Percentiles rank a stretch among this genome's conserved stretches.
Conservation (phyloP, 2,797 vertebrate genomes). For the Sebastes hubbsi region DNA sequence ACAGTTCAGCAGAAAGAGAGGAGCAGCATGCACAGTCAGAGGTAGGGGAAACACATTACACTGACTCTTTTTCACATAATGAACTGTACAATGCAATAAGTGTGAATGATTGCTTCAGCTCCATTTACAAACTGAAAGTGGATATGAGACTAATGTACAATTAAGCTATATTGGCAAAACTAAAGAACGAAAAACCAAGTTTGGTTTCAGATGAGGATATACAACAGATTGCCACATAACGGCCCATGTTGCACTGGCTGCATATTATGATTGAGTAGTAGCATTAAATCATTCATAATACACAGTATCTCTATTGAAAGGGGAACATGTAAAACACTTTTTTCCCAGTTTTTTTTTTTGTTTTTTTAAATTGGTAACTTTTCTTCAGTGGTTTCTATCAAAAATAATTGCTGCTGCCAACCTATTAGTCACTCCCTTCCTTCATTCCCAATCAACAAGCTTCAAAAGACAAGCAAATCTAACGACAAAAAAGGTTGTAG, state of each 20-base stretch:
- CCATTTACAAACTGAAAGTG: not conserved
- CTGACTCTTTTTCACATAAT: not conserved
- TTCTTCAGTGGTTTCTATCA: constrained; percentile 15
- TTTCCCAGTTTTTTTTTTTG: not conserved
- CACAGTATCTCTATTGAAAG: not conserved
- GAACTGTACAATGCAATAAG: not conserved
- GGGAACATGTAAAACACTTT: not conserved
- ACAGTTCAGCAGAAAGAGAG: constrained; percentile 58
- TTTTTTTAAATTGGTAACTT: not conserved
- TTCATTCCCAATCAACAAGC: constrained; percentile 47
- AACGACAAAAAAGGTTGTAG: constrained; percentile 28
- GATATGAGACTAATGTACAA: not conserved
- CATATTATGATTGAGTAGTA: not conserved
- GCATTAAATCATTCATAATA: not conserved
- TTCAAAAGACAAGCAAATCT: constrained; percentile 51
- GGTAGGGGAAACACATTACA: constrained; percentile 57
- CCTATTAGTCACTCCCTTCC: constrained; percentile 25
- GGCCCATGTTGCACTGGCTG: not conserved
- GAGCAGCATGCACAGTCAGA: constrained; percentile 73
- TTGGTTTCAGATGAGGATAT: not conserved
- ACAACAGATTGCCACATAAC: not conserved
- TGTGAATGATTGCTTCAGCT: not conserved
- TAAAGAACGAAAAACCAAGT: not conserved
- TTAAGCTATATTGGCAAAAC: not conserved
- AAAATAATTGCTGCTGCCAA: constrained; percentile 41